phyloP scores from a whole-genome alignment of 2,113 vertebrate genomes.

The Trogon melanurus region DNA sequence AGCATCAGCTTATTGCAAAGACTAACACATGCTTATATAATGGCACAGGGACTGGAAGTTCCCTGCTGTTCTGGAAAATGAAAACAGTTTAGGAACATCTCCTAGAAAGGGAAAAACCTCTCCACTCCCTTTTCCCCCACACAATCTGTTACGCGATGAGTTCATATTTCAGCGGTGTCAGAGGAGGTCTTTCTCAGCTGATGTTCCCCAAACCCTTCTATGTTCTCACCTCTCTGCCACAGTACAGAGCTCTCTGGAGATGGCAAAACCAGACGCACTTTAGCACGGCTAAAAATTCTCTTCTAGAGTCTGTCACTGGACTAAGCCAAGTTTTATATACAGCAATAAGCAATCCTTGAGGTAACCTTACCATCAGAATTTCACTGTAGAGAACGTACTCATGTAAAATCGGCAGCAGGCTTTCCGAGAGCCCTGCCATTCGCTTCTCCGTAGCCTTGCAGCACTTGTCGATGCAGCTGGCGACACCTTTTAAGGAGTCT shows the following conservation, averaged over 20 bases:
- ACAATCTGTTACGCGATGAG: slow-evolving; percentile 29
- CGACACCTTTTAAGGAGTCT: slow-evolving; percentile 82
- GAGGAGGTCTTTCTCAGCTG: background rate
- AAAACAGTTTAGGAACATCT: slow-evolving; percentile 35
- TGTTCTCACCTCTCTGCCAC: background rate
- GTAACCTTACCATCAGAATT: slow-evolving; percentile 86
- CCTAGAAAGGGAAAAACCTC: slow-evolving; percentile 39
- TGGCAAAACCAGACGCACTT: background rate
- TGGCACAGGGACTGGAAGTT: slow-evolving; percentile 20
- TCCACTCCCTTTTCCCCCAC: background rate
- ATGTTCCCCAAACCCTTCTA: background rate
- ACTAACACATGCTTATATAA: slow-evolving; percentile 35
- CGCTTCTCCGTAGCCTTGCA: slow-evolving; percentile 82
- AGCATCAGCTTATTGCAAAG: slow-evolving; percentile 2
- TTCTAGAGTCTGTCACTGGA: background rate
- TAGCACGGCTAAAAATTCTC: background rate
- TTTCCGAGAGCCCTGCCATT: slow-evolving; percentile 79
- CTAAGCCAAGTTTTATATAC: background rate
- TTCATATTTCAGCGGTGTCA: background rate
- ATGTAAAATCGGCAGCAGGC: slow-evolving; percentile 85
- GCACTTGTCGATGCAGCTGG: slow-evolving; percentile 84
- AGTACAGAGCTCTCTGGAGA: background rate
- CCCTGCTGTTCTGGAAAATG: slow-evolving; percentile 23
- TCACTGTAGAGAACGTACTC: slow-evolving; percentile 93
- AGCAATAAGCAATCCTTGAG: background rate